Conservation (phyloP, 2,888 invertebrate genomes). For the Eupithecia inturbata region DNA sequence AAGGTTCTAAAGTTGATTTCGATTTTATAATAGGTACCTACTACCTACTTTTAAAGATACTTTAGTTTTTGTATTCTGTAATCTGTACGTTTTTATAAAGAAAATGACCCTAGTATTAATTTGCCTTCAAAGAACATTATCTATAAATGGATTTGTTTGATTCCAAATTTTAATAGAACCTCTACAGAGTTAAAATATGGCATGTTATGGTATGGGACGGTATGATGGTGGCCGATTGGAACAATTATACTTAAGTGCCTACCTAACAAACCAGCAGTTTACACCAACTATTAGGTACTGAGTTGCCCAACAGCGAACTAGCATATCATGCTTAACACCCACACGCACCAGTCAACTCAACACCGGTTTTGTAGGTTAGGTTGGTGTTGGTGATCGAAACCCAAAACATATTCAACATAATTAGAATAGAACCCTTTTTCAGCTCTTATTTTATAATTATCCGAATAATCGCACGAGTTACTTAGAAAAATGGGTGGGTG, state of each 20-base stretch:
- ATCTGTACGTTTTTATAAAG: background rate
- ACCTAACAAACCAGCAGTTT: too few species aligned
- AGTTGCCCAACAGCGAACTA: conserved; percentile 7
- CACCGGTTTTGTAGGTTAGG: conserved; percentile 25
- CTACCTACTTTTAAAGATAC: background rate
- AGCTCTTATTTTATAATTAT: background rate
- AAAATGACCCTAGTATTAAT: background rate
- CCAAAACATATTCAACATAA: background rate
- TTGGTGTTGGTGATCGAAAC: conserved; percentile 3
- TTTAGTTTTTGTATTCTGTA: too few species aligned
- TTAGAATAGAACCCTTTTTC: background rate
- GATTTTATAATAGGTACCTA: background rate
- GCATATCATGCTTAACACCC: conserved; percentile 7
- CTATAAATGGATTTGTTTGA: background rate
- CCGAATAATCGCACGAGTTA: background rate
- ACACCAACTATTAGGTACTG: background rate
- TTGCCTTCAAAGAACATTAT: background rate
- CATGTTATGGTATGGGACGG: too few species aligned
- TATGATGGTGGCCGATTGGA: too few species aligned
- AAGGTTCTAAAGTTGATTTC: conserved; percentile 3
- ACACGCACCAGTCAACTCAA: conserved; percentile 10
- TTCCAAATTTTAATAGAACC: background rate
- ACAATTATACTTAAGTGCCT: too few species aligned
- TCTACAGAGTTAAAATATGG: too few species aligned
- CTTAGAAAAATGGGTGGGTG: background rate